Evolutionary conservation across 1,140 invertebrate species (phyloP).

Genomic region (Ylistrum balloti): DNA sequence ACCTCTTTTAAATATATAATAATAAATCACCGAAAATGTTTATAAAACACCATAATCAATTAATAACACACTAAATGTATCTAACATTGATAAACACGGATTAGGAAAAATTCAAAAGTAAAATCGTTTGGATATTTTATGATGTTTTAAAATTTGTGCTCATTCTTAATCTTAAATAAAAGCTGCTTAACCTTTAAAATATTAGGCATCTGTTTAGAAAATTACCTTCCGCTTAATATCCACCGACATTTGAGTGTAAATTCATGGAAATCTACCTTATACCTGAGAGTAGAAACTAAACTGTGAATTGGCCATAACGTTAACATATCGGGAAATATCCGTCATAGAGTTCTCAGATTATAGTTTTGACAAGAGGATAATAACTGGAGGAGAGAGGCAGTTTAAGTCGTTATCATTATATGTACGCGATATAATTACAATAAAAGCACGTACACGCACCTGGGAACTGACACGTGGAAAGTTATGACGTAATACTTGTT

Average conservation of each 20-base stretch:
- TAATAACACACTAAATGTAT: background rate
- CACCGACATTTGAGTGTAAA: background rate
- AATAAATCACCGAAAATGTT: no score
- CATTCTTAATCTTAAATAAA: background rate
- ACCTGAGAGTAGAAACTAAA: background rate
- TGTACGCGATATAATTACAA: background rate
- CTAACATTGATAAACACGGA: no score
- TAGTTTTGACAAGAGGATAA: background rate
- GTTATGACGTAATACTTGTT: background rate
- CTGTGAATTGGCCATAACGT: background rate
- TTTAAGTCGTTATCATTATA: background rate
- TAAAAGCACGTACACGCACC: background rate
- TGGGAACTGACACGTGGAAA: background rate
- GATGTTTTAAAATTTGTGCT: background rate
- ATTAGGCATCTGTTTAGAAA: background rate
- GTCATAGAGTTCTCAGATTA: background rate
- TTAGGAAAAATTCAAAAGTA: background rate
- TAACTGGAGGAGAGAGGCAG: background rate
- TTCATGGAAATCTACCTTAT: constrained; percentile 18
- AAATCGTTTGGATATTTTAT: background rate
- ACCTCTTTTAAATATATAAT: no score
- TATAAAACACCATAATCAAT: no score
- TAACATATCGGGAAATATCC: background rate
- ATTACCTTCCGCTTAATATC: constrained; percentile 12
- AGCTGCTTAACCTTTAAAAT: background rate